Evolutionary conservation across 2,113 vertebrate genomes (phyloP).

Genomic region (Paradisaea rubra): DNA sequence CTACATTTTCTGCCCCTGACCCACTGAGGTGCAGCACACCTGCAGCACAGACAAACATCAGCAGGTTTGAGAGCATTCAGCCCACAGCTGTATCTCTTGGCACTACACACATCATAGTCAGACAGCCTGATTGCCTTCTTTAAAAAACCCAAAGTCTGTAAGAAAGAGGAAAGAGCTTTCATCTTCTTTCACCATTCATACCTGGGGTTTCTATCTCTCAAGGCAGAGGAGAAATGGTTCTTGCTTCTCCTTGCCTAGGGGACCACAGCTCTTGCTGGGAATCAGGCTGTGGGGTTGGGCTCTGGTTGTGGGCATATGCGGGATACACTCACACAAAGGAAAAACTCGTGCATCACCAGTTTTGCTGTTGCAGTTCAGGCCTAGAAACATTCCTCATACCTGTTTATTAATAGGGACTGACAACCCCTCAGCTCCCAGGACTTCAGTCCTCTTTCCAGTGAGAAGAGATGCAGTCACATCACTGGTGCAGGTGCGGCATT

Average conservation of each 20-base stretch:
- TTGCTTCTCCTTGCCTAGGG: not conserved
- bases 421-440: not conserved
- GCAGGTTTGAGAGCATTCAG: not conserved
- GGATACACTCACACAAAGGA: not conserved
- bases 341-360: not conserved
- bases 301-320: rapidly evolving
- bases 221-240: not conserved
- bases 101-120: not conserved
- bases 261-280: not conserved
- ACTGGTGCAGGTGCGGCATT: rapidly evolving
- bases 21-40: not conserved
- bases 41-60: not conserved
- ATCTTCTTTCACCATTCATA: not conserved
- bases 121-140: not conserved
- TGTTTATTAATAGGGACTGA: not conserved
- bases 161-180: not conserved
- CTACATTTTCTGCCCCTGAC: not conserved
- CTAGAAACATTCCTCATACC: not conserved
- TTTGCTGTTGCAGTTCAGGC: not conserved
- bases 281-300: rapidly evolving
- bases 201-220: not conserved
- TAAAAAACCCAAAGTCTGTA: not conserved
- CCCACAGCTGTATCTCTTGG: not conserved
- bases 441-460: not conserved
- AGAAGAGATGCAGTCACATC: not conserved